Evolutionary conservation across 2,888 invertebrate genomes (phyloP).

Genomic region (Ceraclea dissimilis): DNA sequence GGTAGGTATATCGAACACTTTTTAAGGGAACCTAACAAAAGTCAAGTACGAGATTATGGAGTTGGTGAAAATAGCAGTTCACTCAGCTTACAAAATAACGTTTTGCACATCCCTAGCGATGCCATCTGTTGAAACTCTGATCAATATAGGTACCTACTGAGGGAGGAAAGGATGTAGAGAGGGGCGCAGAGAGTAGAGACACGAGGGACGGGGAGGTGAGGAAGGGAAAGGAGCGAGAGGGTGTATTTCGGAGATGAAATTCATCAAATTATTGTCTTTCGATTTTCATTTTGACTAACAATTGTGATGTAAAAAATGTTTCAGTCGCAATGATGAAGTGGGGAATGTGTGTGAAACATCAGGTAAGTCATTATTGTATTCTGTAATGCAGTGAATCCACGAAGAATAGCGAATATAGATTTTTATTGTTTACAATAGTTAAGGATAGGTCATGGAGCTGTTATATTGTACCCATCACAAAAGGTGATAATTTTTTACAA

Average conservation of each 20-base stretch:
- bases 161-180: background rate
- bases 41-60: too few species aligned
- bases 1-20: too few species aligned
- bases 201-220: background rate
- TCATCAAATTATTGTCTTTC: background rate
- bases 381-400: background rate
- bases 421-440: background rate
- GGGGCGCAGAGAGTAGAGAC: background rate
- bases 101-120: background rate
- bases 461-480: background rate
- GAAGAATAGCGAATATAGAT: background rate
- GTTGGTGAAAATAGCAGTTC: too few species aligned
- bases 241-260: background rate
- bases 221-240: background rate
- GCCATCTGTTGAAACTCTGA: constrained; percentile 1
- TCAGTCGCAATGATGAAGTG: background rate
- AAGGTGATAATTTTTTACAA: too few species aligned
- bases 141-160: background rate
- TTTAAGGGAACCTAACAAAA: too few species aligned
- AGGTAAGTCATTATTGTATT: background rate
- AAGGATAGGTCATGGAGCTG: background rate
- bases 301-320: background rate
- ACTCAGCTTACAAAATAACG: too few species aligned
- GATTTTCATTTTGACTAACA: too few species aligned
- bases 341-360: background rate